Base-by-base conservation (phyloP, 2,888 invertebrate species). In the Diarsia brunnea region DNA sequence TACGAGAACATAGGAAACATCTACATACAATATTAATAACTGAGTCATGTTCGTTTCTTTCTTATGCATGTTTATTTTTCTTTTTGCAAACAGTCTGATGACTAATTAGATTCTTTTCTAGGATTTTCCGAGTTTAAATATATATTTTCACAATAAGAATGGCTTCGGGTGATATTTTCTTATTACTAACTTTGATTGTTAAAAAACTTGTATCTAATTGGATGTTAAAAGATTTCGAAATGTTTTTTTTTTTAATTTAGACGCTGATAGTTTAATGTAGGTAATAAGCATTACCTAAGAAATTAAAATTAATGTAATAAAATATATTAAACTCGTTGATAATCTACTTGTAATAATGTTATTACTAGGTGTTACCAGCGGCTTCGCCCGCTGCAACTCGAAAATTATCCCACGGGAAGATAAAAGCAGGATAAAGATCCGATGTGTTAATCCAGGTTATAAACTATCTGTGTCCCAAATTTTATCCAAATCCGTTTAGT, bases 91-190 rank as follows among this genome's bases (percentile, higher is more conserved):
- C 12, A n/a, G 47, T 27, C 24, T 27, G 2, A 27, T n/a, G 4
- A 63, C 11, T 67, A 79, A 73, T 51, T 45, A 51, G 5, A 5
- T 1, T 45, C 7, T 21, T 19, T 60, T 63, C 63, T 24, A 4
- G 7, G 5, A 24, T 24, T 49, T 55, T 5, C n/a, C 10, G 21
- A 68, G 19, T 60, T 53, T 7, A 4, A 58, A 60, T 4, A 74
- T 45, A 51, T 51, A 80, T 51, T 79, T 51, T 74, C 24, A 47
- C 10, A 53, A 68, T 64, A 1, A 3, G n/a, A 64, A 58, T 51
- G 43, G 49, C 31, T 10, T 8, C 11, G 0, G 45, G 58, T 1
- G 0, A 2, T 19, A 24, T 11, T n/a, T 1, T 45, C 16, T 64
- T 64, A 47, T 58, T 60, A 19, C 4, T 7, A 68, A 45, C 16